These are phyloP conservation scores for Cariama cristata DNA, from an alignment of 2,113 vertebrate species.

Conservation along the genomic window DNA sequence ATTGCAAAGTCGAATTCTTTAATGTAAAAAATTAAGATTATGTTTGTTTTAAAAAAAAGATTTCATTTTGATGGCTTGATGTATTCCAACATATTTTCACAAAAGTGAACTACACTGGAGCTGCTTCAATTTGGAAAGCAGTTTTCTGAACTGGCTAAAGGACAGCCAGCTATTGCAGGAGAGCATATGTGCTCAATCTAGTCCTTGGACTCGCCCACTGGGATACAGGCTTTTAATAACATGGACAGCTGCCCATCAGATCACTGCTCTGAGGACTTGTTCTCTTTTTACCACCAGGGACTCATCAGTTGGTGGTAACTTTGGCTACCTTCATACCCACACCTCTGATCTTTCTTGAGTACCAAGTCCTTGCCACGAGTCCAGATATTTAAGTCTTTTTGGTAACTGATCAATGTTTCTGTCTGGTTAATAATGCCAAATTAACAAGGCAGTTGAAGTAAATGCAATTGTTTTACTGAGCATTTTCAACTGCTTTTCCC, in stretches of 20 bases:
- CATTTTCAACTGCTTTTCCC: neutral
- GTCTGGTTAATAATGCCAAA: neutral
- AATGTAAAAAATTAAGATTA: neutral
- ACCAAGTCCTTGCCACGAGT: neutral
- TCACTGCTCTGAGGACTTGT: neutral
- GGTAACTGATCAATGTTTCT: neutral
- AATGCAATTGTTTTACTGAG: neutral
- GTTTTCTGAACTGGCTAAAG: neutral
- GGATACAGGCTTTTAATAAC: neutral
- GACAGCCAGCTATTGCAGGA: neutral
- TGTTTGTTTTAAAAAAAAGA: neutral
- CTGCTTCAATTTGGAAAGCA: neutral
- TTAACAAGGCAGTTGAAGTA: neutral
- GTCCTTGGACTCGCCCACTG: neutral
- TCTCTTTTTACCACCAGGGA: neutral
- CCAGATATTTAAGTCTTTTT: neutral
- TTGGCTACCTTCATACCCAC: neutral
- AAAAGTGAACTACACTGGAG: neutral
- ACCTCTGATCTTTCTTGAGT: neutral
- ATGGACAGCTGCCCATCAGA: neutral
- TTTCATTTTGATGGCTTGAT: neutral
- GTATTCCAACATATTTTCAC: neutral
- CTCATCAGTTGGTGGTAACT: neutral
- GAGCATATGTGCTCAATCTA: neutral
- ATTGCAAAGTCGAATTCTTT: neutral